phyloP scores from a whole-genome alignment of 2,888 invertebrate species.

The Nematopogon swammerdamellus region DNA sequence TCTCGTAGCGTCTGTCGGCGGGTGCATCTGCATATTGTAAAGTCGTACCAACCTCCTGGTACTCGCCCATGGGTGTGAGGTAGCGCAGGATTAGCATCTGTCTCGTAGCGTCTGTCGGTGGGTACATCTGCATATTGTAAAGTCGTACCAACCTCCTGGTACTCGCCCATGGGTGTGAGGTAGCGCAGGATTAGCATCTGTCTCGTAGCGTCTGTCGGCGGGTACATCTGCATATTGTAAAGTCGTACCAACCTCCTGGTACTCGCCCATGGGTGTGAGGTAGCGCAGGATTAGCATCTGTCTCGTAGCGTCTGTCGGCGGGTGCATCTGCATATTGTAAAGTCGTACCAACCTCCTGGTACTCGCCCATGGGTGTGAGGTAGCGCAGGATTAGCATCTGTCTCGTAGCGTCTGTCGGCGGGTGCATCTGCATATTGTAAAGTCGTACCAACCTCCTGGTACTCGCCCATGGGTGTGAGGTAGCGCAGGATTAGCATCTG shows the following conservation, averaged over 20 bases:
- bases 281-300: no score
- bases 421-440: slow-evolving; percentile 78
- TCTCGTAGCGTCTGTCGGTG: slow-evolving; percentile 81
- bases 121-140: no score
- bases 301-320: no score
- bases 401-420: slow-evolving; percentile 82
- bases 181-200: no score
- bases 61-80: slow-evolving; percentile 96
- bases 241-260: no score
- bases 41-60: slow-evolving; percentile 72
- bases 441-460: slow-evolving; percentile 72
- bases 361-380: slow-evolving; percentile 96
- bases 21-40: slow-evolving; percentile 73
- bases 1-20: slow-evolving; percentile 82
- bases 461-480: slow-evolving; percentile 96
- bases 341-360: no score
- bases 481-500: slow-evolving; percentile 93
- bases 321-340: no score
- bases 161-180: no score
- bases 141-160: no score
- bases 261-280: no score
- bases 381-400: slow-evolving; percentile 93
- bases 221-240: no score
- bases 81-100: slow-evolving; percentile 93
- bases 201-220: no score